These are phyloP conservation scores for Sitta carolinensis DNA, from an alignment of 2,797 vertebrate genomes.

Conservation along the genomic window DNA sequence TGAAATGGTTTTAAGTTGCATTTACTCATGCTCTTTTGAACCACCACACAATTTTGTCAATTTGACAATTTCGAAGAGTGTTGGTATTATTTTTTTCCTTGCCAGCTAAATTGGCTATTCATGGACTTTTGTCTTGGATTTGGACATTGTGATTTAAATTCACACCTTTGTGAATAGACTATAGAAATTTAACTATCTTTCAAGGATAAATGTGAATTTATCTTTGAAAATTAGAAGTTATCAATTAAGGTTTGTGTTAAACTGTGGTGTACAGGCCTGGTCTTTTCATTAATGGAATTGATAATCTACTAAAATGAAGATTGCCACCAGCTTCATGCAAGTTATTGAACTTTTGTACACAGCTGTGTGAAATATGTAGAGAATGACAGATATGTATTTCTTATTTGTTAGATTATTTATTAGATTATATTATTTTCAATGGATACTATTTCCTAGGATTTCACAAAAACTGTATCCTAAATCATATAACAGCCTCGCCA, in stretches of 20 bases:
- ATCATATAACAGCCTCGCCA: not conserved
- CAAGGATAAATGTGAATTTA: not conserved
- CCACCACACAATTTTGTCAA: not conserved
- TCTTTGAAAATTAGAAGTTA: not conserved
- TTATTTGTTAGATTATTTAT: not conserved
- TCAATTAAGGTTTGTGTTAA: not conserved
- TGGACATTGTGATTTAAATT: not conserved
- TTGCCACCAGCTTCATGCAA: not conserved
- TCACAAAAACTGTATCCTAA: not conserved
- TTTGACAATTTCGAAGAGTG: not conserved
- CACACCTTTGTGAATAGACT: not conserved
- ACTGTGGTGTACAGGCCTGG: not conserved
- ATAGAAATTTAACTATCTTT: not conserved
- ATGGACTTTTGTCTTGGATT: not conserved
- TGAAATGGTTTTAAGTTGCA: not conserved
- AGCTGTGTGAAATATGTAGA: not conserved
- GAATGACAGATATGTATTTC: not conserved
- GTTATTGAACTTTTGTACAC: not conserved
- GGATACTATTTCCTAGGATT: not conserved
- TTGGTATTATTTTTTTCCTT: not conserved
- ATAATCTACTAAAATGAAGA: not conserved
- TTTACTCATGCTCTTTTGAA: not conserved
- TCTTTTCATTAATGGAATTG: not conserved
- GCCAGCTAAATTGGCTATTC: not conserved
- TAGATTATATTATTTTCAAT: not conserved